Base-by-base conservation (phyloP, 2,888 invertebrate genomes). In the Dolomedes plantarius region DNA sequence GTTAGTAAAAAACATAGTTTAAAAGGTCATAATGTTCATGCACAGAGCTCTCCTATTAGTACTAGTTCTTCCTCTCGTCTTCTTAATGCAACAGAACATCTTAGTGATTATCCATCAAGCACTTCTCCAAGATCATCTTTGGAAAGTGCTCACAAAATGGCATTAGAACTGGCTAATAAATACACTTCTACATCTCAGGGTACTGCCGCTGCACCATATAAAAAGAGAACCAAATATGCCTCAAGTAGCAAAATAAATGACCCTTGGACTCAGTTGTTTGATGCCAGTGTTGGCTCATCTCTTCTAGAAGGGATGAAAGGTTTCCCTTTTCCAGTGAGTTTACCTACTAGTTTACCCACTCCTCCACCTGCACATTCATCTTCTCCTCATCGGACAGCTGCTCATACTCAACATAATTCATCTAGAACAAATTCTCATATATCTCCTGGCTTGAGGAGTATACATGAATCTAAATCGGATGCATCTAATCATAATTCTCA, bases 251-350 rank as follows among this genome's bases (percentile, higher is more conserved):
- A 87, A 79, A 28, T 46, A 16, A 77, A 2, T 72, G 86, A 86
- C n/a, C 86, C 75, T 46, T 86, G 86, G 86, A 80, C 32, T 69
- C 85, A 69, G 46, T 73, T 67, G 56, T 76, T 72, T 50, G 81
- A 87, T 73, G 56, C 73, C 39, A 75, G 46, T 64, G 74, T 78
- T 68, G 82, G 77, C 74, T 39, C 77, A 41, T 62, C 83, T n/a
- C 73, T 83, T 23, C 67, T 81, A 16, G 88, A 88, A 76, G 88
- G 88, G 13, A 88, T 88, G 88, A 88, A 88, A 83, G 88, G 88
- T n/a, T 88, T 88, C 80, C 88, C 88, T 7, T 76, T 88, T 29
- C 88, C 88, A 39, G 77, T 87, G 41, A 71, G 68, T 23, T 23
- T 56, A 56, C 56, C 56, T 11, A 46, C 9, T 46, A 69, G 76